A percentile compares a stretch with the other conserved stretches of the same genome.
Conservation (phyloP, 2,113 vertebrate genomes). For the Micromys minutus region DNA sequence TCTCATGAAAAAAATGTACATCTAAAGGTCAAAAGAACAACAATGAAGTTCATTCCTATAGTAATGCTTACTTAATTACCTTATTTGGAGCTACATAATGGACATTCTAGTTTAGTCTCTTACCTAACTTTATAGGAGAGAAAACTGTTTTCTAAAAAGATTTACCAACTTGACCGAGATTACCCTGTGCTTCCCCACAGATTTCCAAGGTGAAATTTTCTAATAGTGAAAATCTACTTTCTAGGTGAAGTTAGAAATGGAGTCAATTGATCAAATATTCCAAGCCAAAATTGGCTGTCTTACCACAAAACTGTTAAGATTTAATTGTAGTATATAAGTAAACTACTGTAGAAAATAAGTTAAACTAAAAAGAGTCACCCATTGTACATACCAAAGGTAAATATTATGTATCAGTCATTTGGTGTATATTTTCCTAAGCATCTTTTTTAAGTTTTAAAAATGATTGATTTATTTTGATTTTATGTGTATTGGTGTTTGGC, state of each 20-base stretch:
- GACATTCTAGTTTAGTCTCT: background rate
- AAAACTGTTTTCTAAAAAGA: background rate
- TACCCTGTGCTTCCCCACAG: background rate
- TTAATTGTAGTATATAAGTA: background rate
- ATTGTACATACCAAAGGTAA: background rate
- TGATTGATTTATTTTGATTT: no score
- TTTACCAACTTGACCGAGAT: background rate
- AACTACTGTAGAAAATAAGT: conserved; percentile 37
- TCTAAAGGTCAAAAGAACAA: conserved; percentile 30
- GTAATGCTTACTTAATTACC: conserved; percentile 32
- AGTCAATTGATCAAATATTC: background rate
- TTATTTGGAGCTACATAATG: conserved; percentile 3
- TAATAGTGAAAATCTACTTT: background rate
- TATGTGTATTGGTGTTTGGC: no score
- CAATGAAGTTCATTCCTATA: conserved; percentile 1
- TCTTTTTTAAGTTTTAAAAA: background rate
- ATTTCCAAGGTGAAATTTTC: background rate
- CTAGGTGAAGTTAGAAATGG: background rate
- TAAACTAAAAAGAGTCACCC: background rate
- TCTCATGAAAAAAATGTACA: conserved; percentile 25
- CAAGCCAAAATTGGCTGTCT: background rate
- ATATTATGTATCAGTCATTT: background rate
- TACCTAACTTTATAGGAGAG: background rate
- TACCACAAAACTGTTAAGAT: background rate
- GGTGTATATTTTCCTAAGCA: background rate